Evolutionary conservation across 2,113 vertebrate genomes (phyloP), one percentile per base, ranked within the genome.

Genomic region (Coreoperca whiteheadi): DNA sequence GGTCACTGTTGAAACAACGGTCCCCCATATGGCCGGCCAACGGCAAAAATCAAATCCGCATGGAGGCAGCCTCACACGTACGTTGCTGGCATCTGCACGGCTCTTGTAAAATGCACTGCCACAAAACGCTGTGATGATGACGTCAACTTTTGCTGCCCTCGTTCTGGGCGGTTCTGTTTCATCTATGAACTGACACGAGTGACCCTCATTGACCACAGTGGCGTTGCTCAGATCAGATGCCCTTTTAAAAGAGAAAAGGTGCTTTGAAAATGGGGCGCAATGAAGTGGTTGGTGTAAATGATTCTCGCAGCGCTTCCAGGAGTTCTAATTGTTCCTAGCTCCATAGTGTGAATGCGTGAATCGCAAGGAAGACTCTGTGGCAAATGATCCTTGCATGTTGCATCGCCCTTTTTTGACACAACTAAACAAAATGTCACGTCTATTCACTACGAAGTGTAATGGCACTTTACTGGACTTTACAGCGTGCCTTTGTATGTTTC

Each of bases 21-120:
- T 8, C 32, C 50, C 18, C 79, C 51, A 18, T n/a, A 12, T 78
- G 48, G 74, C 69, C 12, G 3, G 16, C 23, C 21, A 56, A 23
- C 39, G 69, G 71, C 46, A 78, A 75, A 86, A 89, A 66, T 32
- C 23, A 11, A 60, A 34, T 48, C 66, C 66, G 41, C 46, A 79
- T 8, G 18, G 60, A 34, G 34, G 60, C 41, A 8, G 8, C 43
- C 15, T 72, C 28, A 15, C 14, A 43, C 21, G 7, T 51, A 1
- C 56, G 37, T 10, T 32, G 70, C 83, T 54, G 12, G 37, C 64
- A 54, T 81, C 51, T 73, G 79, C 77, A 23, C 54, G 75, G 74
- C 53, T 56, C 89, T 87, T 60, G 12, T 89, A 86, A 94, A 93
- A 80, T 41, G n/a, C 28, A 6, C 10, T 37, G 16, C 53, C 71